phyloP scores from a whole-genome alignment of 2,888 invertebrate species.

The Acleris laterana region DNA sequence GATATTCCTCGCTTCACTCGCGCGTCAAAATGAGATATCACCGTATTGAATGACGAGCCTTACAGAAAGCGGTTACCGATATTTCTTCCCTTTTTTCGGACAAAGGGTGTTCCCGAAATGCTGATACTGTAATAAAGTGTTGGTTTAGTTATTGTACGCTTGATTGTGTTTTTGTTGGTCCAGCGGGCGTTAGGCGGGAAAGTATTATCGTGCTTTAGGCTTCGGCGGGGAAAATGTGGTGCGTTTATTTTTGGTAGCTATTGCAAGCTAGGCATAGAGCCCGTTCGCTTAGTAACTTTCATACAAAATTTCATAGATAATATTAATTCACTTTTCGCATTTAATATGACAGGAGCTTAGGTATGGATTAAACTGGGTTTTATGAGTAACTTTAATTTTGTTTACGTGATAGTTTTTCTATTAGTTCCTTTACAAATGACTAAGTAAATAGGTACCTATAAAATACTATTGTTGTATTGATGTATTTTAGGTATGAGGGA shows the following conservation, averaged over 20 bases:
- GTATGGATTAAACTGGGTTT: too few relatives aligned
- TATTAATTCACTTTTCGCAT: too few relatives aligned
- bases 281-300: too few relatives aligned
- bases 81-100: constrained; percentile 52
- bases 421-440: too few relatives aligned
- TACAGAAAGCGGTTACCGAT: constrained; percentile 59
- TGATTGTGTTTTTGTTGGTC: constrained; percentile 35
- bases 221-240: not conserved
- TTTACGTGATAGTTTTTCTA: too few relatives aligned
- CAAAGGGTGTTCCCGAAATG: constrained; percentile 48
- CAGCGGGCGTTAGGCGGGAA: not conserved
- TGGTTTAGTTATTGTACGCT: constrained; percentile 34
- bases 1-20: constrained; percentile 67
- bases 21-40: constrained; percentile 81
- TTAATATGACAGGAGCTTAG: too few relatives aligned
- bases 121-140: constrained; percentile 38
- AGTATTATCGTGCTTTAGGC: not conserved
- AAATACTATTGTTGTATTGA: too few relatives aligned
- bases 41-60: constrained; percentile 78
- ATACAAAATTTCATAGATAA: too few relatives aligned
- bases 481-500: too few relatives aligned
- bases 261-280: too few relatives aligned
- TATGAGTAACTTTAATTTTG: too few relatives aligned
- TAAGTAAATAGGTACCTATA: too few relatives aligned
- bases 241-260: not conserved